Evolutionary conservation across 2,113 vertebrate genomes (phyloP).

Genomic region (Enhydra lutris): DNA sequence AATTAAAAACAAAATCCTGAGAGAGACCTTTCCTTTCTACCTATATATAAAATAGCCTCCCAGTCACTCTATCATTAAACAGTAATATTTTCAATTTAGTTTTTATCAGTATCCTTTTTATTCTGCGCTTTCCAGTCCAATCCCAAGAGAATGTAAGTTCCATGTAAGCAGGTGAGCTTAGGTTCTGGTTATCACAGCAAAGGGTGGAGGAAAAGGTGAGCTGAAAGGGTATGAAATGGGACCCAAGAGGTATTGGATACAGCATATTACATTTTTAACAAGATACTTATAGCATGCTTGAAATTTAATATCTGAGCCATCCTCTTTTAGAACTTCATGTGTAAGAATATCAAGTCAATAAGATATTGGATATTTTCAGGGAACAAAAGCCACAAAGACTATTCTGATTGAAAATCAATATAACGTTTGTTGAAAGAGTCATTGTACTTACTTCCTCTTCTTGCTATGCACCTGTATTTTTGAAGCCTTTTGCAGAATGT

Average conservation of each 20-base stretch:
- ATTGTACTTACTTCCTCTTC: neutral
- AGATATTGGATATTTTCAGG: neutral
- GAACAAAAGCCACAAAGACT: neutral
- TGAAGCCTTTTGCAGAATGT: constrained; percentile 10
- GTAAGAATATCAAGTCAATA: neutral
- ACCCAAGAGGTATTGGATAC: neutral
- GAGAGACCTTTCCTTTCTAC: neutral
- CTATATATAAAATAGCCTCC: neutral
- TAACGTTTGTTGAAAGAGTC: neutral
- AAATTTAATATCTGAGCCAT: neutral
- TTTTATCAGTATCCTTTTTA: neutral
- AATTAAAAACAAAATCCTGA: neutral
- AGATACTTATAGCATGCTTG: neutral
- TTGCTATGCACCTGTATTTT: constrained; percentile 3
- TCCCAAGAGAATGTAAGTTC: neutral
- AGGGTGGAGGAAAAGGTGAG: neutral
- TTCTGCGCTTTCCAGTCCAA: neutral
- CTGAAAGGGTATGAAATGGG: neutral
- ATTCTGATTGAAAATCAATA: neutral
- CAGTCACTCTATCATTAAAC: neutral
- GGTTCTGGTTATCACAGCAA: neutral
- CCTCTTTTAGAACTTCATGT: neutral
- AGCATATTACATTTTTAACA: neutral
- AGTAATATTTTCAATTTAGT: neutral
- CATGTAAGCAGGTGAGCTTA: neutral